Evolutionary conservation across 2,888 invertebrate species (phyloP), one percentile per base, ranked within the genome.

Genomic region (Myopa testacea): DNA sequence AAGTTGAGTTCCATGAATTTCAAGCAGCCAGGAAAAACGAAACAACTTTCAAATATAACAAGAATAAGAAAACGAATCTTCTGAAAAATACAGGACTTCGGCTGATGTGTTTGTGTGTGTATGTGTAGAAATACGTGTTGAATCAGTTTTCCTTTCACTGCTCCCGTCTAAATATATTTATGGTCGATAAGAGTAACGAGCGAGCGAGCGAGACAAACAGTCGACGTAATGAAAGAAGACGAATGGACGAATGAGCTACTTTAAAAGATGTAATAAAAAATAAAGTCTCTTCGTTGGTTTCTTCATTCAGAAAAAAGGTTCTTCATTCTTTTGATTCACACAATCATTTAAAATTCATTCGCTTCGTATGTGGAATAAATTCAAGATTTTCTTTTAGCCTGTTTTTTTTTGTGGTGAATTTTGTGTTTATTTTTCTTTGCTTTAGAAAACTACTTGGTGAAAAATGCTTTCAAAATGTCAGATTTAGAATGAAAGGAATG

Each of bases 291-390:
- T 34, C 37, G 12, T 14, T 37, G 7, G n/a, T n/a, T 1, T 14
- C n/a, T n/a, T n/a, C n/a, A n/a, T n/a, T n/a, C n/a, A n/a, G n/a
- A n/a, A n/a, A n/a, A n/a, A n/a, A n/a, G n/a, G 10, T 62, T 63
- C 37, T 37, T 12, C 37, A 14, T 62, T 63, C 37, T 37, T 12
- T 34, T 26, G 40, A 4, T 79, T 75, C 68, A 63, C 86, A 86
- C 84, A 85, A 84, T 84, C 85, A 86, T 85, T 85, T 86, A 84
- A 86, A 85, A 85, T 85, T 85, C 85, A 85, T 85, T 85, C 84
- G 86, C 85, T 85, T 84, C 84, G 85, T 84, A 85, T 86, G 85
- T 85, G 85, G 86, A 86, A 85, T 86, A 86, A 86, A 85, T 85
- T 85, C 83, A 81, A 84, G 84, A 84, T 86, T 85, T 85, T 83